Base-by-base conservation (phyloP, 2,797 vertebrate species). In the Pogonophryne albipinna region DNA sequence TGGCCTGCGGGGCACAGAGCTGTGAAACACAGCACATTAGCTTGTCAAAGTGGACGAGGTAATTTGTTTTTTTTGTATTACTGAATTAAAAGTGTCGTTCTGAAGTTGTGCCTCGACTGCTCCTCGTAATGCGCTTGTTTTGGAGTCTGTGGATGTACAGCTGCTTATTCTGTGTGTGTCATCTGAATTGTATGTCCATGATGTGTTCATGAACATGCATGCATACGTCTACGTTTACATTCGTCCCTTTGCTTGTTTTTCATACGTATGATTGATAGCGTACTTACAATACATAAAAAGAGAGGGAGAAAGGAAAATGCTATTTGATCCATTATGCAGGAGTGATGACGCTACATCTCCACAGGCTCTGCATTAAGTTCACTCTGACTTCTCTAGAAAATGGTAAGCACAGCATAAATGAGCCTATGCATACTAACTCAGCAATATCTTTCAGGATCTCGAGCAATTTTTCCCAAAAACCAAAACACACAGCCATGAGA, bases 271-370 rank as follows among this genome's bases (percentile, higher is more conserved):
- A 90, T 87, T 85, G 75, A 88, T 89, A 41, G 80, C 65, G 16
- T 80, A 61, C 51, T 82, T 78, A 65, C 15, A 13, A 68, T 62
- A 88, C 76, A 83, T 41, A 38, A 9, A 38, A 38, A 66, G 51
- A 56, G 31, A 14, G 65, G n/a, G 23, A 57, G 66, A 17, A 16
- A 58, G 4, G 63, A 16, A 83, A 83, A 74, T 73, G 53, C 59
- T 77, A 82, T 79, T 82, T 71, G 53, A 82, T 47, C 85, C 83
- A 90, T 87, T 86, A 89, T 83, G 81, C 74, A 78, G 80, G 74
- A 77, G 71, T 86, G 85, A 89, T 91, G 79, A 89, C 89, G 87
- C 70, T 62, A 62, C 49, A 82, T 87, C 71, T 87, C 84, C 78
- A 85, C 68, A 53, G 80, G 76, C 74, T 73, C 68, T 81, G 80